Evolutionary conservation across 2,797 vertebrate genomes (phyloP).

Genomic region (Micropoecilia bifurca): DNA sequence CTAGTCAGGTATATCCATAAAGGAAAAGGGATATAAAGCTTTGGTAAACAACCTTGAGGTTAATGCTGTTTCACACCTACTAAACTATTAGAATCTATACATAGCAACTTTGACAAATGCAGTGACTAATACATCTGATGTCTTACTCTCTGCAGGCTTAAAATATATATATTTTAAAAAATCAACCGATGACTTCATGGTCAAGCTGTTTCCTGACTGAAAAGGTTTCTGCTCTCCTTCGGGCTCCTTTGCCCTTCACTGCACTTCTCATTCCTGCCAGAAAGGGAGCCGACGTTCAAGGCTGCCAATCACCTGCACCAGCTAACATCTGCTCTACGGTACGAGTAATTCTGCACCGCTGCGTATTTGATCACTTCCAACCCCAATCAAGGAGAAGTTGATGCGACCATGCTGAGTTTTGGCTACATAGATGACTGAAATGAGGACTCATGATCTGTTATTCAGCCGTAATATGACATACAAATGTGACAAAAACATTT

Average conservation of each 20-base stretch:
- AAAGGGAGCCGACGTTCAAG: not conserved
- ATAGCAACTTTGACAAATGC: not conserved
- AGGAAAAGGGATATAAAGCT: constrained; percentile 1
- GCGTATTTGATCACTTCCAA: not conserved
- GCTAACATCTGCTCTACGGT: constrained; percentile 60
- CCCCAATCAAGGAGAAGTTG: not conserved
- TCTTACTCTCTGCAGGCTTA: constrained; percentile 79
- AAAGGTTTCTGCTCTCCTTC: constrained; percentile 79
- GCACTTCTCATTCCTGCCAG: not conserved
- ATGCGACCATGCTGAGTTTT: not conserved
- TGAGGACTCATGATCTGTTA: not conserved
- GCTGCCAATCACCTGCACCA: constrained; percentile 51
- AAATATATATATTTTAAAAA: constrained; percentile 45
- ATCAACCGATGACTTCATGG: constrained; percentile 57
- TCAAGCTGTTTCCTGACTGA: constrained; percentile 72
- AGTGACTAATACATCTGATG: constrained; percentile 19
- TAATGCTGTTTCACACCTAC: constrained; percentile 24
- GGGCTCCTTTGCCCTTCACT: not conserved
- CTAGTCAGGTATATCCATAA: not conserved
- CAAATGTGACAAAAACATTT: not conserved
- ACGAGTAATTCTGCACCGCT: constrained; percentile 77
- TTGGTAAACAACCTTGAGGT: constrained; percentile 29
- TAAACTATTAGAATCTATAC: constrained; percentile 28
- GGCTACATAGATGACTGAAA: not conserved
- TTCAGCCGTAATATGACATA: not conserved